Base-by-base conservation (phyloP, 2,113 vertebrate species). In the Collichthys lucidus region DNA sequence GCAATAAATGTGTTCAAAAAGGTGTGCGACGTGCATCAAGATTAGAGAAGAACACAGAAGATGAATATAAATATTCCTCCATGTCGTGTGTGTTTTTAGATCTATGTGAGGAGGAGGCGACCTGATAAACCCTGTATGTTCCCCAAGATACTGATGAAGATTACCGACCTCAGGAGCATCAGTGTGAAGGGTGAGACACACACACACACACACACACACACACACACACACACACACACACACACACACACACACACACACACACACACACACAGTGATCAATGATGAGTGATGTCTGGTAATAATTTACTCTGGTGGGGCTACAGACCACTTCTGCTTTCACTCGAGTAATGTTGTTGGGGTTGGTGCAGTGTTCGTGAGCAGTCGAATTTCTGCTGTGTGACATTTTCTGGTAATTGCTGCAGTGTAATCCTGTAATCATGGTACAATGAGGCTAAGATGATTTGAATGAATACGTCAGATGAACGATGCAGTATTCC, bases 61-160 rank as follows among this genome's bases (percentile, higher is more conserved):
- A 17, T 17, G 31, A 31, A 31, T 31, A 5, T 31, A 47, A 47
- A n/a, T 62, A 62, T 20, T 62, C 11, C 19, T 10, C 11, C 15
- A 20, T 77, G 35, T 65, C 10, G 0, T 80, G 29, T 83, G 24
- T 81, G 7, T 70, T 4, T 29, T 11, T 7, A 93, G 93, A 88
- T 94, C 65, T 95, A 95, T 4, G 94, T 95, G 82, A 93, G 94
- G 77, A 94, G 91, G 76, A 89, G 94, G 86, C 90, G 94, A 76
- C 94, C 94, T 4, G 93, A 95, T 9, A 95, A 95, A 85, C 94
- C 94, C 3, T 94, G 93, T 24, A 94, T 95, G 94, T 95, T 95
- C 83, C 94, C 94, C 68, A 95, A 95, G 80, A 95, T 95, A 82
- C 91, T 95, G 85, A 95, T 95, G 94, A 95, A 95, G 92, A 95